phyloP scores from a whole-genome alignment of 1,140 invertebrate species.

The Papilio aristodemus region DNA sequence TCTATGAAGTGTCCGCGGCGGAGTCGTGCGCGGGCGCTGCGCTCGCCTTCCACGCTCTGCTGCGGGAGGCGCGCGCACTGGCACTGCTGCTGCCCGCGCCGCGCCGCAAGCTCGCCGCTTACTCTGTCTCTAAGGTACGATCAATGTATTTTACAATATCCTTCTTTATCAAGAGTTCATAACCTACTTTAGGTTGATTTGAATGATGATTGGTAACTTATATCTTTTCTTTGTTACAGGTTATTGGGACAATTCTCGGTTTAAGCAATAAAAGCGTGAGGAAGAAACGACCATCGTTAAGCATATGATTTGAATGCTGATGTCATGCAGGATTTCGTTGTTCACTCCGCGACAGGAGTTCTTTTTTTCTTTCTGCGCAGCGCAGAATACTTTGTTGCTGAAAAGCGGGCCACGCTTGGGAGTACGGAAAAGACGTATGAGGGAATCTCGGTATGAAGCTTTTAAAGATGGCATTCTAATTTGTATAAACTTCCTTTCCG shows the following conservation, averaged over 20 bases:
- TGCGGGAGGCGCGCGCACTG: slow-evolving; percentile 86
- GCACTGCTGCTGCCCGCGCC: slow-evolving; percentile 87
- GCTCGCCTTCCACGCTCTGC: slow-evolving; percentile 89
- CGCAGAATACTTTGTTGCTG: slow-evolving; percentile 49
- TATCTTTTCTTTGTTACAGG: slow-evolving; percentile 63
- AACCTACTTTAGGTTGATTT: too few relatives aligned
- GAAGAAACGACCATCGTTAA: slow-evolving; percentile 88
- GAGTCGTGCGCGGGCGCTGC: slow-evolving; percentile 89
- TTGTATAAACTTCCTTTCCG: slow-evolving; percentile 21
- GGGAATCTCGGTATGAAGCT: slow-evolving; percentile 32
- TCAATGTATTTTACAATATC: neutral
- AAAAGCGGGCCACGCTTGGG: slow-evolving; percentile 25
- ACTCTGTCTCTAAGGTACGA: slow-evolving; percentile 86
- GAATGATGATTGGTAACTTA: slow-evolving; percentile 24
- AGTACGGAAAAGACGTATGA: slow-evolving; percentile 26
- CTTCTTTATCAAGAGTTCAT: too few relatives aligned
- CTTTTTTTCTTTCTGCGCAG: slow-evolving; percentile 60
- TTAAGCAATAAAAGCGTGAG: slow-evolving; percentile 86
- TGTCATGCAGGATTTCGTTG: slow-evolving; percentile 53
- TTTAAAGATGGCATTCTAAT: slow-evolving; percentile 12
- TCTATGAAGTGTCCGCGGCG: slow-evolving; percentile 92
- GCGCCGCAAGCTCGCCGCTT: slow-evolving; percentile 87
- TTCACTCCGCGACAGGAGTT: slow-evolving; percentile 72
- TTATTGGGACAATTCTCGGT: slow-evolving; percentile 88
- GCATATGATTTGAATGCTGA: slow-evolving; percentile 79